A percentile compares a stretch with the other conserved stretches of the same genome.
phyloP scores from a whole-genome alignment of 2,888 invertebrate species.

The Periphyllus acericola region DNA sequence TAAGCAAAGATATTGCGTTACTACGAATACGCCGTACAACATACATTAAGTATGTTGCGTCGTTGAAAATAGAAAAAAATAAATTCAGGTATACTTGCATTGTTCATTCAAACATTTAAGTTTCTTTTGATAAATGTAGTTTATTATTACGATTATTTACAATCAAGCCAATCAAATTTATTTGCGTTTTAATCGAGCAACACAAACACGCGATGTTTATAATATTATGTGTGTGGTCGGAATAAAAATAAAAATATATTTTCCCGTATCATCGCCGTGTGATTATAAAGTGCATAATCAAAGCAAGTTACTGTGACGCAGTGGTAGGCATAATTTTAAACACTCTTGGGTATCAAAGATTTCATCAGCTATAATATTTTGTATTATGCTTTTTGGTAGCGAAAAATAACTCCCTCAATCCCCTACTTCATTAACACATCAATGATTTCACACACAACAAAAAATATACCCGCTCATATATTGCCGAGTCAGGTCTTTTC shows the following conservation, averaged over 20 bases:
- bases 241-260: not conserved
- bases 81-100: not conserved
- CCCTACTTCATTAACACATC: constrained; percentile 55
- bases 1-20: not conserved
- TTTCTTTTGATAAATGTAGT: not conserved
- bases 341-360: constrained; percentile 54
- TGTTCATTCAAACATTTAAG: not conserved
- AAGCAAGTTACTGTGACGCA: not conserved
- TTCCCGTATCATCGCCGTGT: not conserved
- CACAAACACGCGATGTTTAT: not conserved
- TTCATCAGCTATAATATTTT: constrained; percentile 21
- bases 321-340: constrained; percentile 11
- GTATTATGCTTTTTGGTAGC: constrained; percentile 15
- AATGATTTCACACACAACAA: constrained; percentile 35
- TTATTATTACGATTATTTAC: too few relatives aligned
- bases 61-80: not conserved
- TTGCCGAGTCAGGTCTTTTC: constrained; percentile 39
- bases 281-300: not conserved
- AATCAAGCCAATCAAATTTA: constrained; percentile 17
- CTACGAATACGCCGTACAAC: not conserved
- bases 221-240: not conserved
- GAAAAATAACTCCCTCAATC: constrained; percentile 53
- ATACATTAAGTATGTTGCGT: not conserved
- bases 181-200: not conserved
- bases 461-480: constrained; percentile 21